Evolutionary conservation across 2,113 vertebrate genomes (phyloP), one percentile per base, ranked within the genome.

Genomic region (Hyla sarda): DNA sequence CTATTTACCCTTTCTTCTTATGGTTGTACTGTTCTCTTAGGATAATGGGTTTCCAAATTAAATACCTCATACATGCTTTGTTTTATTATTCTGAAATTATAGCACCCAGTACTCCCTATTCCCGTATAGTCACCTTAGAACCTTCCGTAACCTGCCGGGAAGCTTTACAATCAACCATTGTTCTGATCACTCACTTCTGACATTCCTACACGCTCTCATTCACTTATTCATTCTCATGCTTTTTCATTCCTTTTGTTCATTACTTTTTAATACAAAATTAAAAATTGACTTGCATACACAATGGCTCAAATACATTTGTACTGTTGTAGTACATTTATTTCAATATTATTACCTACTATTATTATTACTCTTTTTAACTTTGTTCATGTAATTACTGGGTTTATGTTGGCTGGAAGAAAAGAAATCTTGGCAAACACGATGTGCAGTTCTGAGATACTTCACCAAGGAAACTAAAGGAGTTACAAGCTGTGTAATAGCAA

Each of bases 341-440:
- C 30, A 78, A 86, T 86, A 74, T 74, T 81, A 73, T 81, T 54
- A 69, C 58, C 67, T 81, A 41, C 65, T n/a, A n/a, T n/a, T n/a
- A n/a, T n/a, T n/a, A n/a, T n/a, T n/a, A n/a, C n/a, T 81, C 67
- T 72, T 45, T 37, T n/a, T 74, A 82, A 72, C 65, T 82, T 50
- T 82, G 56, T 37, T 73, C 32, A 74, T 21, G 50, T 87, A 81
- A 87, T 87, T 82, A 62, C 78, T 82, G 45, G 76, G 77, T 72
- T 87, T 82, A 82, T 62, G 85, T 82, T 87, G 77, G 48, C 67
- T 48, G 41, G 71, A 73, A 74, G 67, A 81, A 81, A 81, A 41
- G 14, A 81, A 87, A 87, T 74, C 85, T 87, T 87, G 85, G 77
- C 85, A 87, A 82, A 87, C 67, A 45, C 47, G 34, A 69, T 30